Evolutionary conservation across 2,113 vertebrate species (phyloP), one percentile per base, ranked within the genome.

Genomic region (Nipponia nippon): DNA sequence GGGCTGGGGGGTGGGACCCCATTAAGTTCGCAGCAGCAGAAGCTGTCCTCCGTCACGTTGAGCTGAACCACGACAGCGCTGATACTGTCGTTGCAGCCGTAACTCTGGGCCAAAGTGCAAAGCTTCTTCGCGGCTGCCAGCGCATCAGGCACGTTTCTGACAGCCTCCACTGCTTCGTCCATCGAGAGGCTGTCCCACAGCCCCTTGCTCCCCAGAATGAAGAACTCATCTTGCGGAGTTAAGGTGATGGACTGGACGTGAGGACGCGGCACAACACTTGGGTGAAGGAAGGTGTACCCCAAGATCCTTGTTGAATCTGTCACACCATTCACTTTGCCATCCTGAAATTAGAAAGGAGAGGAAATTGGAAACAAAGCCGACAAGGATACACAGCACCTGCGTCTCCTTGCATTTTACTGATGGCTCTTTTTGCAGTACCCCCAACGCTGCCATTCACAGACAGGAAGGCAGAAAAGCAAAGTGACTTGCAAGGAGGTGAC

Each of bases 281-380:
- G 99, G 96, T 99, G 99, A 30, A 99, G 99, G 96, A 99, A 99
- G 59, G 99, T 99, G 96, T 99, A 99, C 88, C 99, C 99, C 98
- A 99, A 98, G 92, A 99, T 99, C 53, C 99, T 98, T 0, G 99
- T 99, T 18, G 99, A 99, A 95, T 99, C 99, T 0, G 99, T 99
- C 97, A 99, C 99, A 2, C 99, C 99, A 0, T 99, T 99, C 93
- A 99, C 99, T 97, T 99, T 99, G 97, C 99, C 99, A 52, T 99
- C 99, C 99, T 99, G 97, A 11, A 97, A 97, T 49, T 5, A 91
- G 66, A 95, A 63, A 93, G 27, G 59, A 76, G 8, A 81, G 38
- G 25, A 53, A 71, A 69, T 13, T 49, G 52, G 70, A 49, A 62
- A 85, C 16, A 13, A 65, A 42, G 58, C 16, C 66, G 29, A 73